Conservation (phyloP, 2,113 vertebrate species). For the Passer domesticus region DNA sequence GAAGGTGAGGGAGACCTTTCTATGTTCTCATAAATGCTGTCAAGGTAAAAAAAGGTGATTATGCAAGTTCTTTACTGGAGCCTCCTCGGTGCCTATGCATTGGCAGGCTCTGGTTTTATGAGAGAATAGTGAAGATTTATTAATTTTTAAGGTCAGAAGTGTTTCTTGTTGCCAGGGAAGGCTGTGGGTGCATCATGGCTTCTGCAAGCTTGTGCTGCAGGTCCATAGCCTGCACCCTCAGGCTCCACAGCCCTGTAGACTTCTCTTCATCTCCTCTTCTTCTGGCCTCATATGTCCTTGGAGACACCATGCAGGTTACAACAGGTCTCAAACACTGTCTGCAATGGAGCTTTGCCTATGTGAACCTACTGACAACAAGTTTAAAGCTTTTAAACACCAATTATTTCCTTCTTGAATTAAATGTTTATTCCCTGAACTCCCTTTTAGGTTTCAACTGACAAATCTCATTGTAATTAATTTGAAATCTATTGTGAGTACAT, state of each 20-base stretch:
- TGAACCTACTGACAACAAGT: not conserved
- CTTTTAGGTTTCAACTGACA: conserved; percentile 26
- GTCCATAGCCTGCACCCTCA: not conserved
- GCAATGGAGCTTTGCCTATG: not conserved
- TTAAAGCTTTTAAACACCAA: not conserved
- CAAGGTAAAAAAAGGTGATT: not conserved
- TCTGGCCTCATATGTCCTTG: not conserved
- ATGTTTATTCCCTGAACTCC: conserved; percentile 14
- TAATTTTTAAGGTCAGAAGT: not conserved
- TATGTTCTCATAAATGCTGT: not conserved
- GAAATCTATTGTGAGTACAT: not conserved
- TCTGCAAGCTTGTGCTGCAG: not conserved
- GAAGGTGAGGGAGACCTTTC: not conserved
- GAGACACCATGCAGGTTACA: not conserved
- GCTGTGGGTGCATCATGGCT: not conserved
- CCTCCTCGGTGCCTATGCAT: not conserved
- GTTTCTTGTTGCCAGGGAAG: not conserved
- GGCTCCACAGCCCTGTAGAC: not conserved
- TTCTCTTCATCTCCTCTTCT: not conserved
- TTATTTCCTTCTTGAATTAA: not conserved
- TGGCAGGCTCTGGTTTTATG: not conserved
- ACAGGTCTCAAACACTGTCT: not conserved
- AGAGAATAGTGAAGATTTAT: not conserved
- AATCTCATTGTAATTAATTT: conserved; percentile 38
- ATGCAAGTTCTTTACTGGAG: not conserved